A percentile compares a stretch with the other conserved stretches of the same genome.
Evolutionary conservation across 2,797 vertebrate genomes (phyloP).

Genomic region (Platyrinchus mystaceus): DNA sequence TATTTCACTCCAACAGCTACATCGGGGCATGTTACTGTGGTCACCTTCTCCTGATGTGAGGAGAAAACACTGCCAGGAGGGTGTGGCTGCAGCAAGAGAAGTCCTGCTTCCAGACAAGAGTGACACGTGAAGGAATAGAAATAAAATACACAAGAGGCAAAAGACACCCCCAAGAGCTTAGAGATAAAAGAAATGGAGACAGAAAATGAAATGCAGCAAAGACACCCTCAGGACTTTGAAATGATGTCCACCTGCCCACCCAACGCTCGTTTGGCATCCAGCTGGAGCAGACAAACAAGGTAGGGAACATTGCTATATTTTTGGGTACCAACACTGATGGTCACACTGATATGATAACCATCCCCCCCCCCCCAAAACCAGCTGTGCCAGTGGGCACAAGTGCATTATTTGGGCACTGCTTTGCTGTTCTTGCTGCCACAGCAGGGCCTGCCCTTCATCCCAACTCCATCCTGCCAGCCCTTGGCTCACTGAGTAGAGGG

Average conservation of each 20-base stretch:
- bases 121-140: fast-evolving
- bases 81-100: neutral
- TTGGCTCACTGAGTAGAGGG: fast-evolving
- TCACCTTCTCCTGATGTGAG: neutral
- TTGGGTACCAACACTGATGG: fast-evolving
- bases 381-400: neutral
- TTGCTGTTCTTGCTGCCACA: neutral
- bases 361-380: fast-evolving
- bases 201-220: fast-evolving
- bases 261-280: neutral
- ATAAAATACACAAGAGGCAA: neutral
- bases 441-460: neutral
- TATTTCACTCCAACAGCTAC: neutral
- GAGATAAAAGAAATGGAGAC: neutral
- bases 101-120: neutral
- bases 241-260: neutral
- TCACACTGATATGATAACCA: fast-evolving
- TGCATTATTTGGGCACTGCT: neutral
- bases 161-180: neutral
- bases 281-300: neutral
- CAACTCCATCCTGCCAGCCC: neutral
- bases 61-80: neutral
- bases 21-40: neutral
- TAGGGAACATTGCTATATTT: neutral
- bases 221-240: neutral